These are phyloP conservation scores for Porites evermanni DNA, from an alignment of 92 coral and sea anemone genomes.

Conservation along the genomic window DNA sequence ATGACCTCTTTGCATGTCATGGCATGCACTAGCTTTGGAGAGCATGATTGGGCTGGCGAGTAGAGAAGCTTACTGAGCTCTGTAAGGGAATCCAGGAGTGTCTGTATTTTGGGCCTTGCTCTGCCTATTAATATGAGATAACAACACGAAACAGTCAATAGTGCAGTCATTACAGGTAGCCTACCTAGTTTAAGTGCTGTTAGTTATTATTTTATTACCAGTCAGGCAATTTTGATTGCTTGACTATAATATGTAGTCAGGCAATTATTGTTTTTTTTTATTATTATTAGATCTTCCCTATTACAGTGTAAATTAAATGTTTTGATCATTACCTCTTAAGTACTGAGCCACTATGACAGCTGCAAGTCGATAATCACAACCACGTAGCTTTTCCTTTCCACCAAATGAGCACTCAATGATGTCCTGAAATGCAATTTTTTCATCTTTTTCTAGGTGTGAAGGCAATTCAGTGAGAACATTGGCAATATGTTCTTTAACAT, in stretches of 20 bases:
- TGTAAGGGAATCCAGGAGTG: conserved; percentile 55
- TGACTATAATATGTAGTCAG: not conserved
- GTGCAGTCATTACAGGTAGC: conserved; percentile 23
- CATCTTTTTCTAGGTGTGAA: conserved; percentile 43
- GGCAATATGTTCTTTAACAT: conserved; percentile 49
- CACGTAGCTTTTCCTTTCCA: conserved; percentile 58
- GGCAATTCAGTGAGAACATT: conserved; percentile 46
- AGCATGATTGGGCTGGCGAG: conserved; percentile 49
- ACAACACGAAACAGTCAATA: not conserved
- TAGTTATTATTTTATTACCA: not conserved
- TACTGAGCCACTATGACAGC: conserved; percentile 40
- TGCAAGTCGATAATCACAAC: conserved; percentile 58
- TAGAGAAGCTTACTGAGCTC: conserved; percentile 67
- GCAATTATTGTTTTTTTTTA: not conserved
- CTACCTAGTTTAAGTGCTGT: not conserved
- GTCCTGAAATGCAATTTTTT: conserved; percentile 27
- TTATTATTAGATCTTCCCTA: conserved; percentile 3
- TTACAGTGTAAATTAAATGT: not conserved
- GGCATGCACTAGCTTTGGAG: conserved; percentile 63
- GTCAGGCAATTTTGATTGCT: not conserved
- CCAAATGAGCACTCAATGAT: conserved; percentile 50
- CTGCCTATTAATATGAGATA: conserved; percentile 26
- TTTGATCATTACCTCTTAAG: conserved; percentile 8
- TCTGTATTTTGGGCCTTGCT: conserved; percentile 50
- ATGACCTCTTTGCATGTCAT: conserved; percentile 53